Percentiles rank a stretch among this genome's conserved stretches.
Conservation (phyloP, 2,888 invertebrate species). For the Mythimna ferrago region DNA sequence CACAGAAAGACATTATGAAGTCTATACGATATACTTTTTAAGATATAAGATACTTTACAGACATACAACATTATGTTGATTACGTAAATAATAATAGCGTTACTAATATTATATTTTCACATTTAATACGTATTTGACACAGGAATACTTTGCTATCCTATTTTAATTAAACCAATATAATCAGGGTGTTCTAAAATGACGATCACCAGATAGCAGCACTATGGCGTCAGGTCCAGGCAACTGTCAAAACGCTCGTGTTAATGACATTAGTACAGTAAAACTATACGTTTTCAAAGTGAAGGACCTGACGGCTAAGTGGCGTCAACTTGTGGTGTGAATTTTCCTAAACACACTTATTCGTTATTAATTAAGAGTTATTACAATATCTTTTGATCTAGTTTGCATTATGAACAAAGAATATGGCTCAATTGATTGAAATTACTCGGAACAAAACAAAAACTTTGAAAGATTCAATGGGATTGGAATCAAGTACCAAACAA, state of each 20-base stretch:
- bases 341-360: neutral
- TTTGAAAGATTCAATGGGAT: neutral
- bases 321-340: no score
- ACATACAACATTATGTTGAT: slow-evolving; percentile 34
- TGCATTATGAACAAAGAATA: neutral
- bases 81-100: slow-evolving; percentile 24
- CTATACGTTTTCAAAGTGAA: no score
- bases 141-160: slow-evolving; percentile 49
- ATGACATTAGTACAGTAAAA: no score
- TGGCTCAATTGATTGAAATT: slow-evolving; percentile 33
- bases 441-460: slow-evolving; percentile 13
- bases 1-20: slow-evolving; percentile 39
- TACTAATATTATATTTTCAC: slow-evolving; percentile 34
- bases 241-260: no score
- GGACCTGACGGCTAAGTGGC: no score
- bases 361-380: slow-evolving; percentile 14
- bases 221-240: no score
- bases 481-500: neutral
- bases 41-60: slow-evolving; percentile 35
- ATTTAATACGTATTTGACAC: slow-evolving; percentile 24
- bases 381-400: slow-evolving; percentile 11
- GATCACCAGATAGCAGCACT: no score
- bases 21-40: slow-evolving; percentile 40
- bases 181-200: no score
- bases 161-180: slow-evolving; percentile 50